These are phyloP conservation scores for Toxotes jaculatrix DNA, from an alignment of 2,113 vertebrate species.

Conservation along the genomic window DNA sequence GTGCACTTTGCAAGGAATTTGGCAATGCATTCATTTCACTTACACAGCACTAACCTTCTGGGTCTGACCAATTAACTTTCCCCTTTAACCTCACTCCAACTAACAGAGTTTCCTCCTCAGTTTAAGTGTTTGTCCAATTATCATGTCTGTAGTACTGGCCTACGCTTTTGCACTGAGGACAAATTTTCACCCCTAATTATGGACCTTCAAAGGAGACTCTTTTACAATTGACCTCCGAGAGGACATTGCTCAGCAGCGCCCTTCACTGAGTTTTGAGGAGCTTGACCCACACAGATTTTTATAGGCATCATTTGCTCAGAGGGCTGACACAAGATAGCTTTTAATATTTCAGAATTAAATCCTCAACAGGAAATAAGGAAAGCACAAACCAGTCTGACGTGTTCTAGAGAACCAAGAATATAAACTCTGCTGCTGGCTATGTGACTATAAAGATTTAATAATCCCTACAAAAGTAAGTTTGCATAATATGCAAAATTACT, in stretches of 20 bases:
- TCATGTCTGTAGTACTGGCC: conserved; percentile 48
- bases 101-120: conserved; percentile 11
- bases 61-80: conserved; percentile 47
- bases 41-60: conserved; percentile 39
- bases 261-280: conserved; percentile 29
- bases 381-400: not conserved
- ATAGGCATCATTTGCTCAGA: conserved; percentile 19
- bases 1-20: conserved; percentile 18
- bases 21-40: conserved; percentile 32
- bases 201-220: conserved; percentile 33
- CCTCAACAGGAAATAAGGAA: conserved; percentile 3
- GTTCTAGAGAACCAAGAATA: not conserved
- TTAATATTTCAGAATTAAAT: not conserved
- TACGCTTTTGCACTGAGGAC: conserved; percentile 36
- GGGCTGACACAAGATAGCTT: not conserved
- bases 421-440: not conserved
- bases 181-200: conserved; percentile 54
- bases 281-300: conserved; percentile 29
- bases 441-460: conserved; percentile 12
- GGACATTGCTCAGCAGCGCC: conserved; percentile 26
- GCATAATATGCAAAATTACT: conserved; percentile 7
- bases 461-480: conserved; percentile 7
- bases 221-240: conserved; percentile 11
- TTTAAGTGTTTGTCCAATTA: conserved; percentile 49
- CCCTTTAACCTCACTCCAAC: conserved; percentile 31